Evolutionary conservation across 92 coral and sea anemone genomes (phyloP), one percentile per base, ranked within the genome.

Genomic region (Porites evermanni): DNA sequence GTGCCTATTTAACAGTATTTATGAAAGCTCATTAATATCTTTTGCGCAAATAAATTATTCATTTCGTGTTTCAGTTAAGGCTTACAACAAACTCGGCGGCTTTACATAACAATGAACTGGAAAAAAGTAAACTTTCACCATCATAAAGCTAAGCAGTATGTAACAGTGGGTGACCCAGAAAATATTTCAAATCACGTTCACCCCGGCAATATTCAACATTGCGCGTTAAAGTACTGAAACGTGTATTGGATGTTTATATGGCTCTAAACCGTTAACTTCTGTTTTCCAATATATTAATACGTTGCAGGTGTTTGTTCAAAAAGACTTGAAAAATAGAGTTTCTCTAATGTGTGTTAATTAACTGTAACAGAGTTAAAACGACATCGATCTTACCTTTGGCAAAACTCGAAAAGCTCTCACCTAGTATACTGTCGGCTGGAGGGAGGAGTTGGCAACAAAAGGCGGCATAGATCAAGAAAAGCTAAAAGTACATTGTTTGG

Each of bases 31-130:
- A 75, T 75, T 38, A 56, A 24, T 23, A 75, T 12, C 32, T 29
- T 80, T 80, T 4, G 51, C 18, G 63, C 53, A 23, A 17, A 80
- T 69, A 69, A 80, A 53, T 80, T 56, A 75, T 80, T 80, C 65
- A 80, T 70, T 53, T 29, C 0, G 14, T 70, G 8, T 12, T 59
- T 71, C 71, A 70, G 77, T 81, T 56, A 56, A 81, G 68, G 69
- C 70, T 54, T 75, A 53, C 79, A 58, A 26, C 19, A 18, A 38
- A 59, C 11, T 59, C 58, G 19, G 26, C 32, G 52, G 47, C 69
- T 75, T 81, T 58, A 70, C 86, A 81, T 81, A 74, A 81, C 86
- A 81, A 81, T 70, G 70, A 23, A 20, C 14, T 70, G 10, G 71
- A 47, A 81, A 81, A 68, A 53, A 23, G 24, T 24, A 18, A 79